Percentiles rank a stretch among this genome's conserved stretches.
Evolutionary conservation across 23 tunicate species (phyloP).

Genomic region (Botrylloides violaceus): DNA sequence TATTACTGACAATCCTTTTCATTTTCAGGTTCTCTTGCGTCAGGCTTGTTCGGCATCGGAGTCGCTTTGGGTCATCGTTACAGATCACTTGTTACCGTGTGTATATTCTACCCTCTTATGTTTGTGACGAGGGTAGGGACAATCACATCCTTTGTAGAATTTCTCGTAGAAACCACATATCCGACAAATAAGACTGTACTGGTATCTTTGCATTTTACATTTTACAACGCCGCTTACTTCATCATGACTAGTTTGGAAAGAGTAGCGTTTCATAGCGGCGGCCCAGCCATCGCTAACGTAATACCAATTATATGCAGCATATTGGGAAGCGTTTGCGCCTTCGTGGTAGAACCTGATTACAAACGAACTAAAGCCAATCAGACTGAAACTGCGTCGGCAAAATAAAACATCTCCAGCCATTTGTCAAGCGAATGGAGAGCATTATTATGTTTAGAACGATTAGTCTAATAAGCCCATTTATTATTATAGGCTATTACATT

Average conservation of each 20-base stretch:
- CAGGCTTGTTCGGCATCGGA: background rate
- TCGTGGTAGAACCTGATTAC: background rate
- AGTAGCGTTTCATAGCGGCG: background rate
- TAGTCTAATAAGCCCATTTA: too few relatives aligned
- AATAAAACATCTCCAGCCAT: too few relatives aligned
- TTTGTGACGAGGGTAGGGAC: background rate
- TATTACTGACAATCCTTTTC: background rate
- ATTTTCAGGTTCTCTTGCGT: background rate
- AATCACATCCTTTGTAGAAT: constrained; percentile 9
- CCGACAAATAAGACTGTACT: constrained; percentile 7
- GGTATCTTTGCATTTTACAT: background rate
- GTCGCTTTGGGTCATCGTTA: background rate
- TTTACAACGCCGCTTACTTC: background rate
- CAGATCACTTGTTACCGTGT: background rate
- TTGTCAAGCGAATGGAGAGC: too few relatives aligned
- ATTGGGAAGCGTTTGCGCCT: background rate
- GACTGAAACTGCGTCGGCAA: too few relatives aligned
- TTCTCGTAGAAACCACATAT: constrained; percentile 26
- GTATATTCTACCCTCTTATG: background rate
- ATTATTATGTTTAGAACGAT: too few relatives aligned
- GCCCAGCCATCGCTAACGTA: background rate
- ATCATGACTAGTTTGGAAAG: background rate
- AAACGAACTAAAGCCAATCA: background rate
- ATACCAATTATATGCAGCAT: background rate
- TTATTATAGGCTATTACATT: too few relatives aligned